Evolutionary conservation across 2,888 invertebrate genomes (phyloP), one percentile per base, ranked within the genome.

Genomic region (Eristalis pertinax): DNA sequence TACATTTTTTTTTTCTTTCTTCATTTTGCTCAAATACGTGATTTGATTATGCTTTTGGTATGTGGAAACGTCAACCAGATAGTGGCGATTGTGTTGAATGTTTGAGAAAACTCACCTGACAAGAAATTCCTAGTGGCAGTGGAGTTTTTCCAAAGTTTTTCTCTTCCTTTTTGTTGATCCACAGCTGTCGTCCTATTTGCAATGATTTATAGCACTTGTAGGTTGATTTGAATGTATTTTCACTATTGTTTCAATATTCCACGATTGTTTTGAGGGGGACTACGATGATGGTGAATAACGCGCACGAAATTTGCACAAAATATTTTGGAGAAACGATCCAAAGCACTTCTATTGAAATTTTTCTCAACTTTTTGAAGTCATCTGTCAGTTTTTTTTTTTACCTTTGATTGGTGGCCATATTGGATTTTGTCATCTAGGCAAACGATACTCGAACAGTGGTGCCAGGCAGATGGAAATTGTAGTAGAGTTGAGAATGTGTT

Each of bases 111-210:
- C 87, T 87, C 64, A 87, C 87, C 87, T 84, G 87, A 43, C 79
- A 24, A 84, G 84, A 84, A 80, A 76, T 72, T 73, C 50, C 64
- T 29, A 76, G 58, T 73, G 64, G 60, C 58, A 50, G 29, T 43
- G 8, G 41, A 5, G 56, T 43, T 76, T n/a, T 38, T 62, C 56
- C 67, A 0, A 11, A 15, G 26, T 43, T 26, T 68, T 65, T 8
- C 62, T 35, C 8, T 19, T 58, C 26, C 41, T 24, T 72, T 72
- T 67, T 67, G 68, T 80, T 79, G 79, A 69, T 65, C 10, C 76
- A 83, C 83, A 75, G 87, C 83, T 87, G 87, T 80, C 87, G 87
- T 84, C 87, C 87, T 87, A 84, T 64, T 76, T 73, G 64, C 10
- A 35, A 43, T n/a, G 15, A 24, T 41, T 68, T 70, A 43, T 10